Evolutionary conservation across 2,797 vertebrate species (phyloP).

Genomic region (Sebastes melanostomus): DNA sequence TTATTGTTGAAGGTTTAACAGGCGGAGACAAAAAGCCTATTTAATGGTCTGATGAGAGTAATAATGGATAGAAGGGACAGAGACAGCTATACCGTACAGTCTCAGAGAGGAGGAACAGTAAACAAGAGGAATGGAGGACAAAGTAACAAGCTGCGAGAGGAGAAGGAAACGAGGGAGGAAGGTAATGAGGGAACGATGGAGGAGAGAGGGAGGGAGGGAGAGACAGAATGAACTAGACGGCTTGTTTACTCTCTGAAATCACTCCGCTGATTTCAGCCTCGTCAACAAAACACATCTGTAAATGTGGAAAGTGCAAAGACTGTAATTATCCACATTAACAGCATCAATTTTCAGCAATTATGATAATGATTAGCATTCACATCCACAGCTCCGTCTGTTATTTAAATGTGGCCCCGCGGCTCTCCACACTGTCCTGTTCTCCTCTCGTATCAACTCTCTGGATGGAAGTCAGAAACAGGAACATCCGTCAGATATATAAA

Average conservation of each 20-base stretch:
- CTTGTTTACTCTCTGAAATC: constrained; percentile 38
- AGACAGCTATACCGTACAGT: background rate
- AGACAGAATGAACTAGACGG: background rate
- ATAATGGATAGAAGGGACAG: background rate
- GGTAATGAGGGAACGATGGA: background rate
- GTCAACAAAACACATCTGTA: constrained; percentile 41
- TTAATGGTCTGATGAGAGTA: constrained; percentile 36
- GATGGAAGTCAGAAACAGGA: background rate
- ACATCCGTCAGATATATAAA: background rate
- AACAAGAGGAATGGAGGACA: background rate
- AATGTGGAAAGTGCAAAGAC: constrained; percentile 35
- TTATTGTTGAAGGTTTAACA: constrained; percentile 18
- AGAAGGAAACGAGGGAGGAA: background rate
- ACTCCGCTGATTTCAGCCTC: constrained; percentile 17
- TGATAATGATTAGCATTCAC: constrained; percentile 33
- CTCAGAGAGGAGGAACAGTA: background rate
- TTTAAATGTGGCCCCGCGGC: constrained; percentile 18
- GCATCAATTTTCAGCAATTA: constrained; percentile 47
- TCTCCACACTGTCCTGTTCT: background rate
- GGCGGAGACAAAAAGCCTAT: constrained; percentile 51
- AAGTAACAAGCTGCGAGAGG: background rate
- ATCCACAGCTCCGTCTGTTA: constrained; percentile 34
- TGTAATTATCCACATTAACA: constrained; percentile 54
- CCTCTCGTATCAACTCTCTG: background rate
- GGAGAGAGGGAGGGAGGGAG: background rate